Conservation (phyloP, 2,797 vertebrate species). For the Masticophis lateralis region DNA sequence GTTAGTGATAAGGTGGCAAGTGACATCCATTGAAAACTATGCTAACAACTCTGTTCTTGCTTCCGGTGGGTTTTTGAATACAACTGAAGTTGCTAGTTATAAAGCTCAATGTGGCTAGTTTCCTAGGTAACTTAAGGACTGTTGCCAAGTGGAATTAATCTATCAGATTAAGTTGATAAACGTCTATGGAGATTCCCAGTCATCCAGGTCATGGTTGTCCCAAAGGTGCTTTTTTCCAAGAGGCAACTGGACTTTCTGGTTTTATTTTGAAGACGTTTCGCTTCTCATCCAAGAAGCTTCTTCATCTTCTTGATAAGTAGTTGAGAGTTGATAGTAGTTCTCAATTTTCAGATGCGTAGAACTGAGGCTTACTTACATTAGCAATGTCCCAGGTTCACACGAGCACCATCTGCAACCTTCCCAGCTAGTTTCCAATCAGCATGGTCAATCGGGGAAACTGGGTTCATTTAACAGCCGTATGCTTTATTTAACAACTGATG, state of each 20-base stretch:
- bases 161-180: background rate
- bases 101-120: background rate
- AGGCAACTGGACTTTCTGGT: too few relatives aligned
- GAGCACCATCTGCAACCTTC: background rate
- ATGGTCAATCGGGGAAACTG: background rate
- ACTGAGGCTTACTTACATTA: background rate
- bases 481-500: background rate
- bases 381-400: background rate
- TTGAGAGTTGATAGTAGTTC: background rate
- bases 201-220: too few relatives aligned
- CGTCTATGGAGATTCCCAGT: too few relatives aligned
- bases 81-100: background rate
- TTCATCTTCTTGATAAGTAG: too few relatives aligned
- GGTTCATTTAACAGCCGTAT: background rate
- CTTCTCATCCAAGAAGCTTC: too few relatives aligned
- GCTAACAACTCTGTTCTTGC: background rate
- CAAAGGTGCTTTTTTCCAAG: too few relatives aligned
- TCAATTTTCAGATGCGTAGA: background rate
- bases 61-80: background rate
- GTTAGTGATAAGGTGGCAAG: background rate
- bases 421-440: background rate
- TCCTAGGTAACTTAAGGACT: background rate
- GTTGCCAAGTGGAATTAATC: background rate
- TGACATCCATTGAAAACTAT: background rate
- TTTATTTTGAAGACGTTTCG: too few relatives aligned